A percentile compares a stretch with the other conserved stretches of the same genome.
Evolutionary conservation across 2,113 vertebrate genomes (phyloP).

Genomic region (Microtus ochrogaster): DNA sequence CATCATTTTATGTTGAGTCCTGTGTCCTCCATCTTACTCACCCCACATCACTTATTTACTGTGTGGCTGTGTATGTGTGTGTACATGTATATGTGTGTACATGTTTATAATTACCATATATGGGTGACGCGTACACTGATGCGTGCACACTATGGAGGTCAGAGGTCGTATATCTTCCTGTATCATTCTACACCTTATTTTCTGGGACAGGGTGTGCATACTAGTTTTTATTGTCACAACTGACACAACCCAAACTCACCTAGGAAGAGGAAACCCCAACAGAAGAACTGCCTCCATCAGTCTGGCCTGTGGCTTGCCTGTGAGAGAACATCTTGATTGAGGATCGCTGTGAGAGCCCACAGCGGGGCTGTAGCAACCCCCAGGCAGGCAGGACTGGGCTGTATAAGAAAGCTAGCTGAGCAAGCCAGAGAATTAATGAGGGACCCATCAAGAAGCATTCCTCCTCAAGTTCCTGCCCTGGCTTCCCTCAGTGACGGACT

Average conservation of each 20-base stretch:
- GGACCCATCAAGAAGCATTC: neutral
- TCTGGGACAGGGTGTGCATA: neutral
- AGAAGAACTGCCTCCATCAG: neutral
- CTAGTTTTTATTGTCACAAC: neutral
- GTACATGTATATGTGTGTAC: neutral
- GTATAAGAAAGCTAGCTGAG: neutral
- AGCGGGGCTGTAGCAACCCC: neutral
- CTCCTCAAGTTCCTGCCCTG: neutral
- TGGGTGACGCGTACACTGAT: neutral
- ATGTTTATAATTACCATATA: too few species aligned
- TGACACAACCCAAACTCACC: neutral
- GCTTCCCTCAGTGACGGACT: neutral
- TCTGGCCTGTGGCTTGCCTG: neutral
- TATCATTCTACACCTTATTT: neutral
- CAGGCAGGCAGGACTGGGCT: neutral
- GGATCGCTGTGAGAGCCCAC: neutral
- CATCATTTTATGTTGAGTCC: neutral
- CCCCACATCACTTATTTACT: neutral
- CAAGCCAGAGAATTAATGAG: neutral
- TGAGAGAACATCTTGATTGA: neutral
- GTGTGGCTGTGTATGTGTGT: neutral
- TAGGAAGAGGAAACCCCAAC: neutral
- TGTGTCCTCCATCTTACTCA: neutral
- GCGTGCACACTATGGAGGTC: neutral
- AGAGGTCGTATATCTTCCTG: neutral